Evolutionary conservation across 2,888 invertebrate species (phyloP).

Genomic region (Globia sparganii): DNA sequence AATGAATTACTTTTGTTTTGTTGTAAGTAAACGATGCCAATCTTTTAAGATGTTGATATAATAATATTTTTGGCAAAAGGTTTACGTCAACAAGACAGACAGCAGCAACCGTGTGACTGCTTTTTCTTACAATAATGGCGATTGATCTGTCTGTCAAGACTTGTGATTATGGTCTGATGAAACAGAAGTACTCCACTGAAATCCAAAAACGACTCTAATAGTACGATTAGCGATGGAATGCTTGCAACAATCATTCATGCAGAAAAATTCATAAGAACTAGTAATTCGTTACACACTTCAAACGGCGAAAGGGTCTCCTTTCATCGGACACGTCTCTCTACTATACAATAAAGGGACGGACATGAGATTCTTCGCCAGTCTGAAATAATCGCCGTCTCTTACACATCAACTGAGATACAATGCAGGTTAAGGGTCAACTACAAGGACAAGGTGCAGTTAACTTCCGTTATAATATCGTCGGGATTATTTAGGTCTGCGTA

Average conservation of each 20-base stretch:
- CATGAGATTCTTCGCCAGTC: background rate
- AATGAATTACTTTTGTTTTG: too few relatives aligned
- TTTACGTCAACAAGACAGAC: too few relatives aligned
- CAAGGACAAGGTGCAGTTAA: constrained; percentile 13
- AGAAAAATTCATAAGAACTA: background rate
- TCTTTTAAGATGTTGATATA: too few relatives aligned
- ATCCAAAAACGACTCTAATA: background rate
- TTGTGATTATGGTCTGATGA: background rate
- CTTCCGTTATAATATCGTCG: constrained; percentile 1
- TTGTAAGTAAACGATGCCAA: too few relatives aligned
- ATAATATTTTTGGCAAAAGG: too few relatives aligned
- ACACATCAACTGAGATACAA: constrained; percentile 1
- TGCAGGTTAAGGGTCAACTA: constrained; percentile 24
- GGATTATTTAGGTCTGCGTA: background rate
- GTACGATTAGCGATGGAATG: background rate
- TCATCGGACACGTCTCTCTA: background rate
- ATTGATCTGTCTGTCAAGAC: background rate
- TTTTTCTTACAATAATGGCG: too few relatives aligned
- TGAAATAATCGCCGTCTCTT: background rate
- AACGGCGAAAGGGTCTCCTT: background rate
- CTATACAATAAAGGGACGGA: constrained; percentile 12
- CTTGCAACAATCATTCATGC: background rate
- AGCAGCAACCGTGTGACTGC: too few relatives aligned
- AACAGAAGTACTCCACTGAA: background rate
- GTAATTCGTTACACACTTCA: constrained; percentile 1